Conservation (phyloP, 2,113 vertebrate genomes). For the Marmota flaviventris region DNA sequence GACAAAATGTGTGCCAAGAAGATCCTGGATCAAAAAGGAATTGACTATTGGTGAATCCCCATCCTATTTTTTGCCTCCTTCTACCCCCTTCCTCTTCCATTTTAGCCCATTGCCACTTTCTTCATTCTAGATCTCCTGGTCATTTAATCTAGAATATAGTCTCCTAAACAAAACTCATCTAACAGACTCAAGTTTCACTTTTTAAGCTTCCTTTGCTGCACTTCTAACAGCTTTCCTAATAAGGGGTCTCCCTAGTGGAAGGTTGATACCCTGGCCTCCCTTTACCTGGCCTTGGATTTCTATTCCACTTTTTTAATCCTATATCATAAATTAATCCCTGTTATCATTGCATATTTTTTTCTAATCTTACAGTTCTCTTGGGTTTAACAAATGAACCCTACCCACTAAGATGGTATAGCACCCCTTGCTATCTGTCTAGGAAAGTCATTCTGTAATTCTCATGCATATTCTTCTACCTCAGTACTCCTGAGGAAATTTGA, state of each 20-base stretch:
- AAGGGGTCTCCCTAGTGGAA: not conserved
- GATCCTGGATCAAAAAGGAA: slow-evolving; percentile 76
- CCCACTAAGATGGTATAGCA: not conserved
- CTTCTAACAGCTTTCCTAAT: not conserved
- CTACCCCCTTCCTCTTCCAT: not conserved
- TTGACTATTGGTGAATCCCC: slow-evolving; percentile 73
- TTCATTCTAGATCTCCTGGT: not conserved
- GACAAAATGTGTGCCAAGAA: slow-evolving; percentile 80
- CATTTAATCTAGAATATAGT: slow-evolving; percentile 38
- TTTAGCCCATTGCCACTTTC: not conserved
- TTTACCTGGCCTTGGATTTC: not conserved
- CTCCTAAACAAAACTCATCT: not conserved
- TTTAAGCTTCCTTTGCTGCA: not conserved
- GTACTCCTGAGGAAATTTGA: not conserved
- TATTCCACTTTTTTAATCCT: not conserved
- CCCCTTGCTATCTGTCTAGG: not conserved
- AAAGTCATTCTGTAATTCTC: not conserved
- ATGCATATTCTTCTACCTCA: not conserved
- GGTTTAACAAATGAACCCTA: not conserved
- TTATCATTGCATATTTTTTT: not conserved
- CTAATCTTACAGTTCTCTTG: not conserved
- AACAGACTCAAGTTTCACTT: not conserved
- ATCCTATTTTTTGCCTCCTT: not conserved
- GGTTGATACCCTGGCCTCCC: not conserved
- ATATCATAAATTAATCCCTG: not conserved